Percentiles rank a stretch among this genome's conserved stretches.
These are phyloP conservation scores for Menura novaehollandiae DNA, from an alignment of 2,113 vertebrate species.

Conservation along the genomic window DNA sequence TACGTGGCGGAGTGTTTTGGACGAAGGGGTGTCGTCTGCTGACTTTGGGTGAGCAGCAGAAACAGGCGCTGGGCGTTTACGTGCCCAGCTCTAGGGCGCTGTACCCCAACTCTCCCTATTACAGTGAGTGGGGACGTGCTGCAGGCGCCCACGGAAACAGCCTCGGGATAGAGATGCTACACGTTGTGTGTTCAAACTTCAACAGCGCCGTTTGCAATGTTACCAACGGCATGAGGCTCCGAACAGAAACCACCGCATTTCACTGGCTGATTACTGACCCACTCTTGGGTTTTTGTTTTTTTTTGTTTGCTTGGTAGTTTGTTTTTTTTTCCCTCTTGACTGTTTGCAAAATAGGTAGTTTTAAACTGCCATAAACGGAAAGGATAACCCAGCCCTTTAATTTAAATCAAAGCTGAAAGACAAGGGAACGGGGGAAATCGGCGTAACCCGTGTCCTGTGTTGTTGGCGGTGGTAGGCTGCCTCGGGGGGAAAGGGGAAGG, in stretches of 20 bases:
- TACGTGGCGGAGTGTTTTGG: accelerated
- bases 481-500: not conserved
- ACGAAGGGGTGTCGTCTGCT: not conserved
- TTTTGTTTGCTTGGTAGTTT: accelerated
- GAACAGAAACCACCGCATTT: not conserved
- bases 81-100: not conserved
- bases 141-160: not conserved
- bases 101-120: accelerated
- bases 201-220: not conserved
- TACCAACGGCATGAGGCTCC: not conserved
- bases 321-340: accelerated
- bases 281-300: no score
- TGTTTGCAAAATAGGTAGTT: not conserved
- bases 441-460: not conserved
- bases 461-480: not conserved
- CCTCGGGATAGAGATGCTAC: not conserved
- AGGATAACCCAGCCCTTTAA: not conserved
- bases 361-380: not conserved
- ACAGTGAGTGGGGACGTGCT: not conserved
- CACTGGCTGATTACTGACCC: not conserved
- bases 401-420: slow-evolving; percentile 29
- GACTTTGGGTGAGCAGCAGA: not conserved
- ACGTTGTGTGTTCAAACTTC: not conserved
- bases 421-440: not conserved
- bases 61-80: not conserved